phyloP scores from a whole-genome alignment of 2,888 invertebrate species.

The Barypeithes pellucidus region DNA sequence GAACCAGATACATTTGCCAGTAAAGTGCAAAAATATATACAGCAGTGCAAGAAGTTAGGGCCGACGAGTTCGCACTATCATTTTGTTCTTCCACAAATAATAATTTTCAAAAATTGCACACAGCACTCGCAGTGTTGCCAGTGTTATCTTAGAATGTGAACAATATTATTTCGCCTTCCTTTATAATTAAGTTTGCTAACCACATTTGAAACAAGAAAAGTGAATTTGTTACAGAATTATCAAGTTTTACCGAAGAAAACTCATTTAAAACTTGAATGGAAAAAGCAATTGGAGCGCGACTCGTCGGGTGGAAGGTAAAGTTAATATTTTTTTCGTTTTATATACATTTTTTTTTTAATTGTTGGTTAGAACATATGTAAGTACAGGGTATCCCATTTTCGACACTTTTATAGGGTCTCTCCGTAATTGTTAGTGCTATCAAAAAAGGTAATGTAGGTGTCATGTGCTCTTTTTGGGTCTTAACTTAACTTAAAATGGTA shows the following conservation, averaged over 20 bases:
- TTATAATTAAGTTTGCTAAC: neutral
- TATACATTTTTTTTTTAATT: neutral
- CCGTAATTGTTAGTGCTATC: too few relatives aligned
- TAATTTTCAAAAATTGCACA: too few relatives aligned
- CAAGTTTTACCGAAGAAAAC: neutral
- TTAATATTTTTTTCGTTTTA: neutral
- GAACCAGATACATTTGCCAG: neutral
- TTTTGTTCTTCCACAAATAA: too few relatives aligned
- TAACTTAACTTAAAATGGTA: too few relatives aligned
- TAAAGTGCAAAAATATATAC: constrained; percentile 10
- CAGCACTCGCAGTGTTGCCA: too few relatives aligned
- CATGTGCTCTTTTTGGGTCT: too few relatives aligned
- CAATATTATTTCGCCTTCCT: too few relatives aligned
- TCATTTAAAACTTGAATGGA: neutral
- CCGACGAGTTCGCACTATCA: neutral
- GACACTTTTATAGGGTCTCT: neutral
- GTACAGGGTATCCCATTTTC: neutral
- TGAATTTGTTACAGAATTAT: neutral
- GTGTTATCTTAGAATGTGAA: too few relatives aligned
- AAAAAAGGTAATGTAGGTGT: too few relatives aligned
- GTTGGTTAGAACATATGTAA: too few relatives aligned
- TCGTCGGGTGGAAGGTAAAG: neutral
- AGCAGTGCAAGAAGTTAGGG: neutral
- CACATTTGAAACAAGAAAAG: neutral
- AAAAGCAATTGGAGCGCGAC: neutral